These are phyloP conservation scores for Ptychodera flava DNA, from an alignment of 35 echinoderm and acorn worm genomes.

Conservation along the genomic window DNA sequence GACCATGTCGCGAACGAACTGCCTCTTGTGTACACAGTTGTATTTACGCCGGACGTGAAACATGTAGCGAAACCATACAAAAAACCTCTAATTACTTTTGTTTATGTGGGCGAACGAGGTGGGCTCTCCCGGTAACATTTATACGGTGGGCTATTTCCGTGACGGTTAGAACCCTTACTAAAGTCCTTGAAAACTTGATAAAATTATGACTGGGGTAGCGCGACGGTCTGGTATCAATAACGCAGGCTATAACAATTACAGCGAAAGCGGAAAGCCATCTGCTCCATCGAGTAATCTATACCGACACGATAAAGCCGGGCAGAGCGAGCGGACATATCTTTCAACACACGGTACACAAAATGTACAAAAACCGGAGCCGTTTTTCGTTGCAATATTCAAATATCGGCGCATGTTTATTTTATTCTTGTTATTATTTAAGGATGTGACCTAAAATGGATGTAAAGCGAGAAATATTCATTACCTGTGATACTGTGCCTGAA, in stretches of 20 bases:
- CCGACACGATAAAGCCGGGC: not conserved
- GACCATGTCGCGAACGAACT: no score
- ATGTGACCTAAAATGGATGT: no score
- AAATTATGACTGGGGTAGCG: not conserved
- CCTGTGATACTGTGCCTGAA: constrained; percentile 99
- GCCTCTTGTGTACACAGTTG: not conserved
- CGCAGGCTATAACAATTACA: not conserved
- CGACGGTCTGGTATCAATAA: not conserved
- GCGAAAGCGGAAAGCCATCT: not conserved
- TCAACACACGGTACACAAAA: not conserved
- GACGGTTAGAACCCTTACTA: not conserved
- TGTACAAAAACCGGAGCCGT: no score
- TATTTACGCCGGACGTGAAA: not conserved
- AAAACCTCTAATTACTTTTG: not conserved
- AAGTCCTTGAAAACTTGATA: not conserved
- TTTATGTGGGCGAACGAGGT: not conserved
- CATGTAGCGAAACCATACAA: not conserved
- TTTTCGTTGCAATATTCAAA: no score
- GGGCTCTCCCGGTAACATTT: not conserved
- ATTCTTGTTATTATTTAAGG: no score
- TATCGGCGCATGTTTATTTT: no score
- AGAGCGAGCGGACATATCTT: not conserved
- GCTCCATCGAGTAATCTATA: not conserved
- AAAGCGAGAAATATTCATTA: constrained; percentile 47
- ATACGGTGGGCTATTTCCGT: not conserved